These are phyloP conservation scores for Gnathonemus echidnorhynchus DNA, from an alignment of 2,113 vertebrate genomes.

Conservation along the genomic window DNA sequence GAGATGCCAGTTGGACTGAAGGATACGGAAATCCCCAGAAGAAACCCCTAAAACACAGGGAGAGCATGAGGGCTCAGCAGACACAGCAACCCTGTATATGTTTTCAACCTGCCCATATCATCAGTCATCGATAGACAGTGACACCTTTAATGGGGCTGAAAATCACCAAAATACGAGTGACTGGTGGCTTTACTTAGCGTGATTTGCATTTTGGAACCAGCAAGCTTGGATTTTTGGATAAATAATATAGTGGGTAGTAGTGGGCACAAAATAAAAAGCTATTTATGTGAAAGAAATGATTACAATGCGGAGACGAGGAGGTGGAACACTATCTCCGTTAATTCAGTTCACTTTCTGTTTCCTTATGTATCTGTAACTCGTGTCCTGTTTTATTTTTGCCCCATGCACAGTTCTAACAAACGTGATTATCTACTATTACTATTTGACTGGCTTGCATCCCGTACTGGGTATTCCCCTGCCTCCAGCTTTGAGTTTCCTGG, in stretches of 20 bases:
- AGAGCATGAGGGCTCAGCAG: background rate
- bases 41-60: background rate
- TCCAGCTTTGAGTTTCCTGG: background rate
- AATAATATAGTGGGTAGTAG: background rate
- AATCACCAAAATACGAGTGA: background rate
- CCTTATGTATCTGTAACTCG: background rate
- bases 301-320: background rate
- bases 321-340: background rate
- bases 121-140: background rate
- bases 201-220: background rate
- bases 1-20: background rate
- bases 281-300: background rate
- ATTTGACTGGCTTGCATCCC: background rate
- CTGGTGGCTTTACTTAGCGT: background rate
- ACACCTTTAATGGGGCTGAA: background rate
- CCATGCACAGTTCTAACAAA: background rate
- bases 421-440: background rate
- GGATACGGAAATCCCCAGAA: background rate
- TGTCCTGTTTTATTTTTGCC: background rate
- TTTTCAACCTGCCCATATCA: background rate
- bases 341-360: background rate
- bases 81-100: background rate
- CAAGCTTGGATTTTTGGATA: background rate
- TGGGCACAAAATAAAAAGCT: background rate
- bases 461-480: background rate